These are phyloP conservation scores for Girardia tigrina DNA, from an alignment of 2,888 invertebrate species.

Conservation along the genomic window DNA sequence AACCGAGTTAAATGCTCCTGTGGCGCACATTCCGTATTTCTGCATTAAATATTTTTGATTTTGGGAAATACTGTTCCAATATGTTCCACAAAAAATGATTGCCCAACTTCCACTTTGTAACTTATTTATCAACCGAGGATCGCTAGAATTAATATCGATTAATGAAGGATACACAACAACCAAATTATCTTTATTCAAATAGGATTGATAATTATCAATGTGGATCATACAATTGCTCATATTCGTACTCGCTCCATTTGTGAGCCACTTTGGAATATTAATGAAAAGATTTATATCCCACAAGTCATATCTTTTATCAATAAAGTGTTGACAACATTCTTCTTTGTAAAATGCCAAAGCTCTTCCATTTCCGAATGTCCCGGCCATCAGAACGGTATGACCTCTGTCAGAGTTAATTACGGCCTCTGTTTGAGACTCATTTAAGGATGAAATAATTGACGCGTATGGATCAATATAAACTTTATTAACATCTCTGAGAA, in stretches of 20 bases:
- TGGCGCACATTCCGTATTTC: neutral
- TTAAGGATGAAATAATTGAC: neutral
- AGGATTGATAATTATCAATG: neutral
- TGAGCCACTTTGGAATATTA: neutral
- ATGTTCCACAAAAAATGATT: neutral
- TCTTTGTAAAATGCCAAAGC: slow-evolving; percentile 19
- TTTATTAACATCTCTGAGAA: neutral
- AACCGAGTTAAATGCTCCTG: neutral
- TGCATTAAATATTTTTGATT: neutral
- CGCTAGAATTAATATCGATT: neutral
- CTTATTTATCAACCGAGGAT: neutral
- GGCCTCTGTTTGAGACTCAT: neutral
- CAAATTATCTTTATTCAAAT: neutral
- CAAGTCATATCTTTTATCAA: too few relatives aligned
- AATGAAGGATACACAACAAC: neutral
- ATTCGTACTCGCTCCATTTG: neutral
- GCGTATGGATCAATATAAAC: neutral
- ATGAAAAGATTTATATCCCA: neutral
- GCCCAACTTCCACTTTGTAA: neutral
- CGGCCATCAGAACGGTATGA: neutral
- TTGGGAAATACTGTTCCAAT: neutral
- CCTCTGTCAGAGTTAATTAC: neutral
- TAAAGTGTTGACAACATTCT: too few relatives aligned
- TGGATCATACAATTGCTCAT: neutral
- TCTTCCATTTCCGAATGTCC: neutral